Evolutionary conservation across 2,888 invertebrate genomes (phyloP), one percentile per base, ranked within the genome.

Genomic region (Miltochrista miniata): DNA sequence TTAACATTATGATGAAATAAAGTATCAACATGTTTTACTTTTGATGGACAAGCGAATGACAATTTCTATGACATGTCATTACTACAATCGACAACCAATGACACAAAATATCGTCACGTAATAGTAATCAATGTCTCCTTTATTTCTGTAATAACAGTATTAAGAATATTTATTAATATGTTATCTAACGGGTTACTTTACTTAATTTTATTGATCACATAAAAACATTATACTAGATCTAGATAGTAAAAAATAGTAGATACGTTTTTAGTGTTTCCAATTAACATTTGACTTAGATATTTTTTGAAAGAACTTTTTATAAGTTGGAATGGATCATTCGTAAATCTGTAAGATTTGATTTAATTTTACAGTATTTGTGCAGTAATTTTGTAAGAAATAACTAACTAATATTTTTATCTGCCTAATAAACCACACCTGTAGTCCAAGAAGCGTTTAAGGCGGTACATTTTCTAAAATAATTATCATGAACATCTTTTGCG

Each of bases 401-500:
- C 50, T 54, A 51, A 52, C 48, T 48, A 54, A 59, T 58, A 66
- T 45, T 61, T 56, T 68, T 73, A 70, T 71, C 74, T 73, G 70
- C 72, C 71, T 72, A 79, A 74, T 78, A 82, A 72, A 76, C 80
- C 85, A 83, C 86, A 85, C 86, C 86, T 86, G 86, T 81, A 75
- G 61, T 76, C 77, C 83, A 86, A 83, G 87, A 76, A 86, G 86
- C 86, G 73, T 83, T 86, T 79, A 79, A 83, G 85, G 86, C 86
- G 87, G 83, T 56, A 69, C 76, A 81, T 81, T 83, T 81, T 81
- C 82, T 81, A 83, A 85, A 85, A 88, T 90, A 90, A 90, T 90
- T 90, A 90, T 87, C 81, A 74, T 83, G 85, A 82, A 85, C 80
- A 87, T 87, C 85, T 85, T 85, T 83, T 73, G 85, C 81, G 74